phyloP scores from a whole-genome alignment of 2,888 invertebrate genomes.

The Doris montereyensis region DNA sequence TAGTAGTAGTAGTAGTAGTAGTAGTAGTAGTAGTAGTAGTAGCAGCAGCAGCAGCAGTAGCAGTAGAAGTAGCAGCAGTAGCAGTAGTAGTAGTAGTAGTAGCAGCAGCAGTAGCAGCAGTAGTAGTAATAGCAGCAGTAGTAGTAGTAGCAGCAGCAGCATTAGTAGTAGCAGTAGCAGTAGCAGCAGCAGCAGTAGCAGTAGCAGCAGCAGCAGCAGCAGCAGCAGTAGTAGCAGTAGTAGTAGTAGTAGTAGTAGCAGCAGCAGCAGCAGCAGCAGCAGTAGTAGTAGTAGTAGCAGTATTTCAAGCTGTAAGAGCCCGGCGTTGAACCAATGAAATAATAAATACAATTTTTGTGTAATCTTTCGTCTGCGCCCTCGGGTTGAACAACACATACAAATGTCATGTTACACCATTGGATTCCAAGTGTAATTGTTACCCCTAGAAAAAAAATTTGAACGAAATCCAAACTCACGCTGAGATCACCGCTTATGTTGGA shows the following conservation, averaged over 20 bases:
- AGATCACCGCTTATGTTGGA: no score
- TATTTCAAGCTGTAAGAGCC: conserved; percentile 2
- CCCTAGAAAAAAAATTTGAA: no score
- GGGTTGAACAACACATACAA: no score
- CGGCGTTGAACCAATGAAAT: no score
- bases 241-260: conserved; percentile 41
- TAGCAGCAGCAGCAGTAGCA: conserved; percentile 40
- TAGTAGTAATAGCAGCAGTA: conserved; percentile 37
- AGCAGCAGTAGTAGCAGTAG: conserved; percentile 35
- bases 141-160: no score
- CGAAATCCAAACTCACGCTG: no score
- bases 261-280: conserved; percentile 31
- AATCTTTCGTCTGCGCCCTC: no score
- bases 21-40: conserved; percentile 37
- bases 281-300: conserved; percentile 22
- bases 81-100: conserved; percentile 35
- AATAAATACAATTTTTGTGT: no score
- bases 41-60: conserved; percentile 30
- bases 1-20: conserved; percentile 39
- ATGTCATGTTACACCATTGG: no score
- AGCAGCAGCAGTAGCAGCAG: conserved; percentile 36
- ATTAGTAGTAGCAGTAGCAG: no score
- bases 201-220: conserved; percentile 18
- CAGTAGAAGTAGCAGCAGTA: conserved; percentile 16
- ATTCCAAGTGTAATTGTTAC: no score